Conservation (phyloP, 1,140 invertebrate species). For the Psilanteris sp. region DNA sequence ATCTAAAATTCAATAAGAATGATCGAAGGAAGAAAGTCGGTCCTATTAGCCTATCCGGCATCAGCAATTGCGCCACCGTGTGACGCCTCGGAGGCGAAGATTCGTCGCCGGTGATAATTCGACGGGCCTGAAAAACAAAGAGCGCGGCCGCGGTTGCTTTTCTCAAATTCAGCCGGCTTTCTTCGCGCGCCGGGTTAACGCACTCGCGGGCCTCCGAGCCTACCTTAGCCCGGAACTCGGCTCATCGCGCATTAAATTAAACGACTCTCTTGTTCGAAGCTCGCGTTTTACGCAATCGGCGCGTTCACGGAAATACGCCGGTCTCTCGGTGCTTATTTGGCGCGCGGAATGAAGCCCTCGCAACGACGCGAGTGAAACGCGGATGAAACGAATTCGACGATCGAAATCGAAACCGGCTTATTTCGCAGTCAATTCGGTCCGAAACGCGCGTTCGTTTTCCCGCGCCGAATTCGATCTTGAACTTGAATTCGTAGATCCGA, state of each 20-base stretch:
- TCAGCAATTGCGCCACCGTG: too few relatives aligned
- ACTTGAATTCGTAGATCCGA: slow-evolving; percentile 20
- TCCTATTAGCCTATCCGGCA: too few relatives aligned
- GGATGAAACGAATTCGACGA: slow-evolving; percentile 30
- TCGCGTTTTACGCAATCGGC: slow-evolving; percentile 37
- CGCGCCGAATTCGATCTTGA: too few relatives aligned
- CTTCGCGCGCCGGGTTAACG: slow-evolving; percentile 38
- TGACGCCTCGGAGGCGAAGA: too few relatives aligned
- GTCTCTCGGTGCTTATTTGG: slow-evolving; percentile 52
- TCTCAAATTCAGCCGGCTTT: slow-evolving; percentile 13
- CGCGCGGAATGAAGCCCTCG: slow-evolving; percentile 32
- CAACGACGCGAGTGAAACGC: slow-evolving; percentile 48
- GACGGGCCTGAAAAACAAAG: too few relatives aligned
- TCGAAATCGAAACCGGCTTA: slow-evolving; percentile 46
- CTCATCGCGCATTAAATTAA: slow-evolving; percentile 55
- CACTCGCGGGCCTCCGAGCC: slow-evolving; percentile 45
- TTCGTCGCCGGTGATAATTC: too few relatives aligned
- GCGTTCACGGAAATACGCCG: slow-evolving; percentile 31
- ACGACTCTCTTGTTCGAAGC: slow-evolving; percentile 38
- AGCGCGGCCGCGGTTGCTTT: too few relatives aligned
- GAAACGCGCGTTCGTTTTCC: too few relatives aligned
- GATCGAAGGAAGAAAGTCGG: too few relatives aligned
- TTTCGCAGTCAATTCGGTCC: too few relatives aligned
- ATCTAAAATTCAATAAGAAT: too few relatives aligned
- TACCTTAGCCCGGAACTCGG: slow-evolving; percentile 52